These are phyloP conservation scores for Campylomormyrus numenius DNA, from an alignment of 2,113 vertebrate species.

Conservation along the genomic window DNA sequence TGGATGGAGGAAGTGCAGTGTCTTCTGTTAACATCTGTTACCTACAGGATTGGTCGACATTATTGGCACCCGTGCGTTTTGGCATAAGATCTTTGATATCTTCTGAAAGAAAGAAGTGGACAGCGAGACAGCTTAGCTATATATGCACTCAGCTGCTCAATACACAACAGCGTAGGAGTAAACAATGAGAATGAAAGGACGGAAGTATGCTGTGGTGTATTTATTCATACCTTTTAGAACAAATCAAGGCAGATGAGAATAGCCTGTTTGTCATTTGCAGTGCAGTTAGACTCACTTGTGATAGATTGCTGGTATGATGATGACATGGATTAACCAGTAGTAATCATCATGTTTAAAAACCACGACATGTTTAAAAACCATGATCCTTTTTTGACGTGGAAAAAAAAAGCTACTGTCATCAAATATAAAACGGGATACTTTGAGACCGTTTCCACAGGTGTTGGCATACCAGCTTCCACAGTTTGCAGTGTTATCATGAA, in stretches of 20 bases:
- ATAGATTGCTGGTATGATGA: background rate
- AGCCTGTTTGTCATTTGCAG: background rate
- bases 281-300: background rate
- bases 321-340: background rate
- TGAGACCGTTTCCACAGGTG: background rate
- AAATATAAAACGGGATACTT: background rate
- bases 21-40: slow-evolving; percentile 1
- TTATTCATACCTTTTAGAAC: background rate
- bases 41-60: background rate
- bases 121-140: background rate
- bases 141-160: background rate
- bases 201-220: background rate
- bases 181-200: background rate
- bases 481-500: background rate
- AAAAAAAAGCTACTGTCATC: background rate
- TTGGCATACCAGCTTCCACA: background rate
- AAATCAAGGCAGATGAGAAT: background rate
- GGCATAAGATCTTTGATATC: background rate
- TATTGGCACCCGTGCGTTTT: background rate
- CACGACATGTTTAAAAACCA: background rate
- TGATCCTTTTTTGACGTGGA: background rate
- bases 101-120: background rate
- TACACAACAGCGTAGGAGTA: background rate
- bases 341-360: background rate
- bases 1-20: background rate